Evolutionary conservation across 2,113 vertebrate genomes (phyloP).

Genomic region (pig (Sus scrofa)): T2T-Sscrofa CM000828.6:46967501-46968000

Average conservation of each 20-base stretch:
- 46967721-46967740: conserved; percentile 11
- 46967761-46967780: not conserved
- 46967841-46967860: not conserved
- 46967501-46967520: conserved; percentile 1
- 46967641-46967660: conserved; percentile 41
- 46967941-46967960: conserved; percentile 56
- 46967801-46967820: not conserved
- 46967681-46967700: conserved; percentile 11
- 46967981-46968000: not conserved
- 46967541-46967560: conserved; percentile 33
- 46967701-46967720: not conserved
- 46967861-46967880: not conserved
- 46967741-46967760: not conserved
- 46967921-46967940: conserved; percentile 3
- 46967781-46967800: not conserved
- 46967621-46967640: not conserved
- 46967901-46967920: not conserved
- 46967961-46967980: not conserved
- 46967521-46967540: conserved; percentile 11
- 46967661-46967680: not conserved
- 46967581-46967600: not conserved
- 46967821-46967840: conserved; percentile 20
- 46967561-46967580: conserved; percentile 19
- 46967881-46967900: not conserved
- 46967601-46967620: conserved; percentile 2